Evolutionary conservation across 2,113 vertebrate genomes (phyloP).

Genomic region (Larimichthys polyactis): DNA sequence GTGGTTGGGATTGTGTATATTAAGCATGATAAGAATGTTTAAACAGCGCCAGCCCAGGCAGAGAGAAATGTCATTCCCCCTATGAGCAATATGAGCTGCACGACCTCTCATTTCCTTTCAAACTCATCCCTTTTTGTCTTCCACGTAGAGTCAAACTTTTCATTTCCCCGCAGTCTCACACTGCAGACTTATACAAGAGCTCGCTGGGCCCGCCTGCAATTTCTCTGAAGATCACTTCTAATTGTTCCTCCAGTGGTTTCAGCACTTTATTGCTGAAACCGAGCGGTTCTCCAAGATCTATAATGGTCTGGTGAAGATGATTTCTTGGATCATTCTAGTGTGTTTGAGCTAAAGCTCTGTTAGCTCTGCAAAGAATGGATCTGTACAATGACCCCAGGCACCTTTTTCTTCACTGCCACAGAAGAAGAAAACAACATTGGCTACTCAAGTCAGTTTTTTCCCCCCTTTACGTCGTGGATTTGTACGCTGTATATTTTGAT

Average conservation of each 20-base stretch:
- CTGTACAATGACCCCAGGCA: background rate
- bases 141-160: constrained; percentile 39
- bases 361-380: constrained; percentile 21
- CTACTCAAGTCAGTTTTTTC: background rate
- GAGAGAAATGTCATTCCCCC: constrained; percentile 45
- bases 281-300: constrained; percentile 21
- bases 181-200: constrained; percentile 17
- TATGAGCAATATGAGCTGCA: constrained; percentile 39
- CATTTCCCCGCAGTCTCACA: constrained; percentile 17
- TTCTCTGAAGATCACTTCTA: constrained; percentile 32
- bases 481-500: background rate
- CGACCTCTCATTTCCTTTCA: constrained; percentile 53
- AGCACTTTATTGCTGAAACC: constrained; percentile 26
- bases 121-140: constrained; percentile 41
- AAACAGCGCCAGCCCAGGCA: constrained; percentile 47
- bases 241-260: constrained; percentile 31
- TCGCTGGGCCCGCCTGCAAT: constrained; percentile 1
- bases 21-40: constrained; percentile 62
- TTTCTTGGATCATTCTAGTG: constrained; percentile 32
- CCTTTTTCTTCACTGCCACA: constrained; percentile 5
- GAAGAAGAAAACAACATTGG: background rate
- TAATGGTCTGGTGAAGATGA: constrained; percentile 5
- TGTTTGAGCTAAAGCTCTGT: constrained; percentile 17
- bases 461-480: background rate
- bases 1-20: constrained; percentile 58